These are phyloP conservation scores for Buphagus erythrorhynchus DNA, from an alignment of 2,797 vertebrate genomes.

Conservation along the genomic window DNA sequence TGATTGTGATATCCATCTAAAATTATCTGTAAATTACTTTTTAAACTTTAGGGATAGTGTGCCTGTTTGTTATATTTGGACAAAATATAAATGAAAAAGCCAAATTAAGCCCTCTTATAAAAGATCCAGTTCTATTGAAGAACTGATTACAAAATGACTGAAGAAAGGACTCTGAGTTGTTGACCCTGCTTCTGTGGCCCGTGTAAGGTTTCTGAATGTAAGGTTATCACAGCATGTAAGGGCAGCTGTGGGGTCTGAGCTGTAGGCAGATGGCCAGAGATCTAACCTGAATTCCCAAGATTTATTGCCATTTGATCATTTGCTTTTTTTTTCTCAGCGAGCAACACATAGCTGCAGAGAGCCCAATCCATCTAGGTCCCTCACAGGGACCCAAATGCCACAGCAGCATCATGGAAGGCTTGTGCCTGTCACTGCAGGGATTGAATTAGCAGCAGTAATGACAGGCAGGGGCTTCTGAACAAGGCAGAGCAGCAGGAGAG, in stretches of 20 bases:
- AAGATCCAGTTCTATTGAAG: background rate
- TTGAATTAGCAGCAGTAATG: background rate
- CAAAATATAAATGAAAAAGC: background rate
- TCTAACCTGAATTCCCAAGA: background rate
- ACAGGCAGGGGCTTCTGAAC: background rate
- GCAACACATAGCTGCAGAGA: background rate
- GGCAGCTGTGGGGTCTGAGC: background rate
- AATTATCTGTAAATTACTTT: background rate
- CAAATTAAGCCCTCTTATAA: background rate
- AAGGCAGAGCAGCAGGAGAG: background rate
- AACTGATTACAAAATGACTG: background rate
- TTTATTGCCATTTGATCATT: accelerated
- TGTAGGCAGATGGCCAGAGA: background rate
- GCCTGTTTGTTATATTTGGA: background rate
- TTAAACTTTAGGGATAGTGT: background rate
- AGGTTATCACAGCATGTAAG: accelerated
- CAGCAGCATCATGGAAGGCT: background rate
- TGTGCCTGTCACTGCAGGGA: background rate
- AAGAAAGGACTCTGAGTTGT: background rate
- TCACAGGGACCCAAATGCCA: background rate
- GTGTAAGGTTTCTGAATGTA: background rate
- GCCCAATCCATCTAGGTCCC: accelerated
- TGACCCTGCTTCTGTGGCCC: background rate
- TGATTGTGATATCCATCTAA: background rate
- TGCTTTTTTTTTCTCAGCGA: accelerated